Percentiles rank a stretch among this genome's conserved stretches.
Evolutionary conservation across 2,888 invertebrate species (phyloP).

Genomic region (Polymixis flavicincta): DNA sequence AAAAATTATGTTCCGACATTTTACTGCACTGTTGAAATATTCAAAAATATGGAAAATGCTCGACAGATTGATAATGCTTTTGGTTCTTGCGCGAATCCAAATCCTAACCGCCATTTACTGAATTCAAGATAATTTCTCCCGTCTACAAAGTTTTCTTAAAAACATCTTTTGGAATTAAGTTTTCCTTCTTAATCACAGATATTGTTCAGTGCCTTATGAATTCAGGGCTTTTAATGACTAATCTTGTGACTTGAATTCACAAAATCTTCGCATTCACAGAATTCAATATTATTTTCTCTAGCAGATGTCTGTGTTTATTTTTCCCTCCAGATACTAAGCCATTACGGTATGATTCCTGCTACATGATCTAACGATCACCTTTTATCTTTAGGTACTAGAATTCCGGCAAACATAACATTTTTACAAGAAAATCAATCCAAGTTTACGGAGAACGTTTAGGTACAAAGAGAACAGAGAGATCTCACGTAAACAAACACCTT

Average conservation of each 20-base stretch:
- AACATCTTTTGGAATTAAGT: constrained; percentile 7
- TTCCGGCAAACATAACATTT: constrained; percentile 16
- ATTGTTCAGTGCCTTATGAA: constrained; percentile 12
- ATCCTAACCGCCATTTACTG: not conserved
- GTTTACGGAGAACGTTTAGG: constrained; percentile 38
- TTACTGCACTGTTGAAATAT: not conserved
- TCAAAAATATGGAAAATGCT: not conserved
- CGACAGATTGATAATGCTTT: not conserved
- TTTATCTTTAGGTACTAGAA: not conserved
- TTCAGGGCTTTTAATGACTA: not conserved
- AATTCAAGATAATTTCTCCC: not conserved
- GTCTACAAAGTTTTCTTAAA: constrained; percentile 16
- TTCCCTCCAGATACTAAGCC: not conserved
- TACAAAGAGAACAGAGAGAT: constrained; percentile 40
- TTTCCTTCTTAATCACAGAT: constrained; percentile 15
- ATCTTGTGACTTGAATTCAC: constrained; percentile 11
- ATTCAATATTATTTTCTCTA: not conserved
- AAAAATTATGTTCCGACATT: not conserved
- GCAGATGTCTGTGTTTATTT: not conserved
- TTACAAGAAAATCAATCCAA: constrained; percentile 32
- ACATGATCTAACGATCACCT: constrained; percentile 2
- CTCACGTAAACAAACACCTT: constrained; percentile 39
- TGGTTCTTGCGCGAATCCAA: not conserved
- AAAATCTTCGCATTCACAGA: not conserved
- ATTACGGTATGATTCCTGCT: not conserved